Percentiles rank a stretch among this genome's conserved stretches.
These are phyloP conservation scores for Drosophila santomea DNA, from an alignment of 1,140 invertebrate species.

Conservation along the genomic window DNA sequence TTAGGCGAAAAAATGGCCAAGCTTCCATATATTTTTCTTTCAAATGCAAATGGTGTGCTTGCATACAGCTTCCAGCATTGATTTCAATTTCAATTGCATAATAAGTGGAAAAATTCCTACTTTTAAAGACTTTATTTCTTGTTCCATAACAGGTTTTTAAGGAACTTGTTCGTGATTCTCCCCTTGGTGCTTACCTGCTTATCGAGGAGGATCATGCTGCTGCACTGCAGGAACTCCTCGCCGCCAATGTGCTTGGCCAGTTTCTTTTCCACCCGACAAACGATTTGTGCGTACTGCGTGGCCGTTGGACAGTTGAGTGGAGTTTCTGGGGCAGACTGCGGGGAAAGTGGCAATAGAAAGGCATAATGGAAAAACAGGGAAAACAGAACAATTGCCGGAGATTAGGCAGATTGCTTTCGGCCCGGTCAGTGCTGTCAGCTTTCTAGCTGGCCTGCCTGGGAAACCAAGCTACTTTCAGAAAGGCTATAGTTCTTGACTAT, in stretches of 20 bases:
- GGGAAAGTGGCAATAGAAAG: conserved; percentile 4
- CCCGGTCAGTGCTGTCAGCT: background rate
- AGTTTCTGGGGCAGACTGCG: conserved; percentile 19
- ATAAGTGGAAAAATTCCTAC: background rate
- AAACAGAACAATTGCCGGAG: conserved; percentile 26
- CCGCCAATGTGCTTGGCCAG: conserved; percentile 82
- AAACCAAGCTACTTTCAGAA: background rate
- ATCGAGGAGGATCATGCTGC: conserved; percentile 73
- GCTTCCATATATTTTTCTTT: too few relatives aligned
- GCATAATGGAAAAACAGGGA: conserved; percentile 30
- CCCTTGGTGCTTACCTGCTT: conserved; percentile 66
- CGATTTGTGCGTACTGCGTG: conserved; percentile 83
- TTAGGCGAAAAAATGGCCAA: conserved; percentile 8
- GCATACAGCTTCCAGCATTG: too few relatives aligned
- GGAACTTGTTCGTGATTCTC: background rate
- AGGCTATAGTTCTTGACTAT: too few relatives aligned
- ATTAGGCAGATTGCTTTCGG: conserved; percentile 32
- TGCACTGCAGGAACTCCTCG: conserved; percentile 84
- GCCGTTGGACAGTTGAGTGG: conserved; percentile 71
- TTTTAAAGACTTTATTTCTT: background rate
- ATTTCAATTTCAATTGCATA: background rate
- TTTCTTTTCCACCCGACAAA: conserved; percentile 81
- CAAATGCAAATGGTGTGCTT: background rate
- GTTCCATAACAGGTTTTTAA: background rate
- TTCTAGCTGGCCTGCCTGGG: background rate